Evolutionary conservation across 2,888 invertebrate genomes (phyloP), one percentile per base, ranked within the genome.

Genomic region (Mystacides longicornis): DNA sequence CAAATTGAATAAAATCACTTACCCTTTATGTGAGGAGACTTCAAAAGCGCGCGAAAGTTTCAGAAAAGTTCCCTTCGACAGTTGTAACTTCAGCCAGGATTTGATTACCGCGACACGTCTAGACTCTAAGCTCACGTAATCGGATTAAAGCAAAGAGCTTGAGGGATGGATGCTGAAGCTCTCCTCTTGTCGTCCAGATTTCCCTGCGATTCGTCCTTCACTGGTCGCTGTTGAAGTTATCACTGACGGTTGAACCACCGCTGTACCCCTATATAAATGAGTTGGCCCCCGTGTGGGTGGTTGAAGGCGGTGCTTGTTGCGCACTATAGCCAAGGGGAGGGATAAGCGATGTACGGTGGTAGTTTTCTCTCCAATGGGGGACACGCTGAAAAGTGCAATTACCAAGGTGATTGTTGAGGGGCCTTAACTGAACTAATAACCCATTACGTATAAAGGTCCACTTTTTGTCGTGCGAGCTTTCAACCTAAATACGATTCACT

Each of bases 251-350:
- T 16, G n/a, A 37, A n/a, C 16, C 37, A 3, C n/a, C 16, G 14
- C 3, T 3, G 7, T 37, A 16, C 7, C 14, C 37, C 37, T 37
- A 37, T 37, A 37, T 37, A 37, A 37, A 37, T 37, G 37, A n/a
- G 14, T 16, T 37, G 16, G 16, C 37, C 37, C 37, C 37, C 37
- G 16, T 37, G 37, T 37, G 37, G 37, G 37, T 37, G 37, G 37
- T 37, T 37, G 37, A 37, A 37, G 37, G 37, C 37, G 37, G 37
- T 37, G 37, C 37, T 37, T 37, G 37, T 37, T 37, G 37, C 37
- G 37, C 37, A 16, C 14, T 37, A 16, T 7, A 14, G 37, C 14
- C 37, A 37, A 37, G 37, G 14, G 37, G 37, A 37, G 37, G 14
- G 14, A n/a, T 14, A 14, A 37, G 4, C 3, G 37, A 37, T 4